Base-by-base conservation (phyloP, 2,113 vertebrate genomes). In the Rhinoderma darwinii region DNA sequence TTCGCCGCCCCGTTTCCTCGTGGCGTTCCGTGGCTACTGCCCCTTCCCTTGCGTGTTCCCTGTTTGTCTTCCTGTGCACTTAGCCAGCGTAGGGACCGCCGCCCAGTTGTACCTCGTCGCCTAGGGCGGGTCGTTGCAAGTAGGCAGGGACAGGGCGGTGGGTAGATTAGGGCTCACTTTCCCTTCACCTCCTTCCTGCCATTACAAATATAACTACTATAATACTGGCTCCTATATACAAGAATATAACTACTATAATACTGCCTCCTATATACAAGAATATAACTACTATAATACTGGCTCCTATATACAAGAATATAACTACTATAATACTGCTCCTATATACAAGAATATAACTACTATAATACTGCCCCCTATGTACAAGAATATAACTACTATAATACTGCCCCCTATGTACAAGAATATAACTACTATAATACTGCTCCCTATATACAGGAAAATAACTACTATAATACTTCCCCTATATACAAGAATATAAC, bases 361-460 rank as follows among this genome's bases (percentile, higher is more conserved):
- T 59, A 59, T 59, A 59, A 59, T 22, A 59, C 47, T 50, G 12
- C 47, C 12, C 12, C 56, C n/a, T 59, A 59, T n/a, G 25, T 59
- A 59, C 56, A 59, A 59, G 56, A 59, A 63, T 63, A 63, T 63
- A 63, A 63, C 59, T 63, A 63, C 59, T 63, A 63, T 63, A 63
- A 63, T 63, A 63, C 59, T 63, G 10, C 59, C 47, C 4, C 59
- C n/a, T 63, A 63, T 63, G 59, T 63, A 63, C n/a, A 63, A 63
- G 59, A 63, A 63, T 63, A 63, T 63, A 63, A 63, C 59, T 63
- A 63, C 59, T 63, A 63, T 63, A 63, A 63, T 63, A 63, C 59
- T n/a, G 59, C n/a, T 4, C 59, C 59, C n/a, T 30, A 27, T 63
- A 4, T 63, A 30, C n/a, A 63, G 30, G 59, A 63, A 63, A 27